phyloP scores from a whole-genome alignment of 2,113 vertebrate genomes.

The Cyprinodon variegatus region DNA sequence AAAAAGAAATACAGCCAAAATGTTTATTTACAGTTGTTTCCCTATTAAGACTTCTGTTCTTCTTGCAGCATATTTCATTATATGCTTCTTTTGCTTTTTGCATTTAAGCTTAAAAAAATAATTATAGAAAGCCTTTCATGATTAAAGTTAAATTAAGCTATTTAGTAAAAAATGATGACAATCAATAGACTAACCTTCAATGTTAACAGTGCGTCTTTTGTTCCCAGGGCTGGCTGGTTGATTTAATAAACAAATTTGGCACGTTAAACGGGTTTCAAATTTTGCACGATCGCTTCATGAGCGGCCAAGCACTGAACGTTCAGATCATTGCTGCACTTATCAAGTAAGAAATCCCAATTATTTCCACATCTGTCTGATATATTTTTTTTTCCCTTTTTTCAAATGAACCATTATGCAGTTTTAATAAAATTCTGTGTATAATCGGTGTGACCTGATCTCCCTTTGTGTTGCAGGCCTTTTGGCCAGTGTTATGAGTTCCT shows the following conservation, averaged over 20 bases:
- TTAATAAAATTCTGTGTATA: background rate
- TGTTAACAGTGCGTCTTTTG: conserved; percentile 10
- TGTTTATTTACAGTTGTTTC: too few species aligned
- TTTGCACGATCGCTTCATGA: conserved; percentile 98
- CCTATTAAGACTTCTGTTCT: too few species aligned
- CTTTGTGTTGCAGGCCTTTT: conserved; percentile 87
- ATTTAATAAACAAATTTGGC: conserved; percentile 99
- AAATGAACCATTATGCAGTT: too few species aligned
- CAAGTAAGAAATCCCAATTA: conserved; percentile 85
- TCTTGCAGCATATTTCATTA: background rate
- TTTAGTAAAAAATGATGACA: background rate
- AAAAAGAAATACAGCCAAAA: background rate
- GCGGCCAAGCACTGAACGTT: conserved; percentile 97
- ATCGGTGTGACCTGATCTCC: background rate
- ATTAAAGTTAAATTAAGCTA: background rate
- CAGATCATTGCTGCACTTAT: conserved; percentile 99
- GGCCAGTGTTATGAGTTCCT: conserved; percentile 99
- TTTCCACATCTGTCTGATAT: too few species aligned
- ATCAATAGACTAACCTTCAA: background rate
- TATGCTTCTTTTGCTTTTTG: background rate
- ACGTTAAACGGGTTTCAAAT: conserved; percentile 99
- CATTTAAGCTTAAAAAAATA: background rate
- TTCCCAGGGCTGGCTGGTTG: conserved; percentile 97
- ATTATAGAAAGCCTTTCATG: too few species aligned
- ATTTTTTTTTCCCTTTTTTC: too few species aligned